These are phyloP conservation scores for Onychostoma macrolepis DNA, from an alignment of 2,113 vertebrate genomes.

Conservation along the genomic window DNA sequence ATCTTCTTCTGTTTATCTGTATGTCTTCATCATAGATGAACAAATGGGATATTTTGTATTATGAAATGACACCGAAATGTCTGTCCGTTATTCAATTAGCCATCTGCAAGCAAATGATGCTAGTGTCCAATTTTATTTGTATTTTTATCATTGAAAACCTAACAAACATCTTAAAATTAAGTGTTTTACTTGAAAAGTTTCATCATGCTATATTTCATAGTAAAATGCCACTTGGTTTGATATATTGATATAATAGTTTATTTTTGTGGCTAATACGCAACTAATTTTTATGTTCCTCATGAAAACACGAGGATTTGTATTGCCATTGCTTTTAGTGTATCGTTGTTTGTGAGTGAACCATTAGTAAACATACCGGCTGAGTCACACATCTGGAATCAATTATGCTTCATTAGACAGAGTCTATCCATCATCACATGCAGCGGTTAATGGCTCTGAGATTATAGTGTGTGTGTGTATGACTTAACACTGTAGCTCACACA, in stretches of 20 bases:
- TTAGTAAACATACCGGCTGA: slow-evolving; percentile 5
- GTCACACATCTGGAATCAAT: slow-evolving; percentile 33
- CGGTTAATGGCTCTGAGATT: slow-evolving; percentile 48
- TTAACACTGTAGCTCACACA: slow-evolving; percentile 37
- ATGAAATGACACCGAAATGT: too few relatives aligned
- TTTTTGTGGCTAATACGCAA: not conserved
- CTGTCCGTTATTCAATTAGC: too few relatives aligned
- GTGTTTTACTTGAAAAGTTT: too few relatives aligned
- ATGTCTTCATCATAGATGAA: too few relatives aligned
- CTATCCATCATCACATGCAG: slow-evolving; percentile 42
- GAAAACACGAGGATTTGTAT: not conserved
- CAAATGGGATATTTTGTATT: too few relatives aligned
- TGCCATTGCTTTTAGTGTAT: slow-evolving; percentile 8
- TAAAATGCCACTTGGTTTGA: too few relatives aligned
- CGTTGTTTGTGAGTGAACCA: not conserved
- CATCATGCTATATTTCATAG: too few relatives aligned
- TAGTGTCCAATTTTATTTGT: too few relatives aligned
- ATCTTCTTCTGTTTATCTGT: not conserved
- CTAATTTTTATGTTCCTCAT: not conserved
- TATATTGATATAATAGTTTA: not conserved
- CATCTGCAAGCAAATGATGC: too few relatives aligned
- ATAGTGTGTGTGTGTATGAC: slow-evolving; percentile 19
- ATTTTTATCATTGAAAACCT: too few relatives aligned
- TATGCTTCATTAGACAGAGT: not conserved
- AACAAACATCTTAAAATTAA: too few relatives aligned